Base-by-base conservation (phyloP, 2,113 vertebrate species). In the Phalacrocorax aristotelis region DNA sequence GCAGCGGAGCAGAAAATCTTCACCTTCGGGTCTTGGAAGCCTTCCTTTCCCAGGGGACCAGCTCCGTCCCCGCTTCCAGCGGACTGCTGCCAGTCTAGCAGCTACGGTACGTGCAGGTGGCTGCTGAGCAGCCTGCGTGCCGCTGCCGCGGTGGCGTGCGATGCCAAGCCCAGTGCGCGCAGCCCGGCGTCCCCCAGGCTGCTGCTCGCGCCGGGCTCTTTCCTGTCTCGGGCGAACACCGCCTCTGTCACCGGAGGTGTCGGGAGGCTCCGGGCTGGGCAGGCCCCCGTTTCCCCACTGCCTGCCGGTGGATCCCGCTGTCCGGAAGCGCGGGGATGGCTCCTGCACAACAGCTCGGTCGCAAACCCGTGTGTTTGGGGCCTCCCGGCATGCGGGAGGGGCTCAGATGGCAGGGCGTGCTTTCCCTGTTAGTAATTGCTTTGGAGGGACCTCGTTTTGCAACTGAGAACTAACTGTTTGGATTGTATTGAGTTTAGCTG, bases 231-330 rank as follows among this genome's bases (percentile, higher is more conserved):
- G 1, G 8, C 46, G 60, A 74, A 11, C 46, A 9, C 5, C 58
- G 4, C 15, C 13, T 17, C 10, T 61, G 86, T 49, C 60, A 4
- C 26, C 17, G 12, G 36, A 38, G 68, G 16, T n/a, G 58, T 36
- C 0, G 3, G 48, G 42, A 29, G 42, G 66, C 76, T 64, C 34
- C 2, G 4, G 42, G 25, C 60, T 7, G 15, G 58, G 27, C 64
- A 74, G 60, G 7, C 60, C 60, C 27, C 22, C 29, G 55, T 89
- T 98, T 96, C 93, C 94, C 97, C 94, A 98, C 97, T 64, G 52
- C 87, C 89, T 93, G 93, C 82, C 19, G 38, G 87, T 11, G 83
- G 79, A 61, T 79, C 92, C 91, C 80, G 69, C 81, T 38, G 2
- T n/a, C 57, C n/a, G 57, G 87, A 96, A 96, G 93, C 89, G 5